These are phyloP conservation scores for Melinaea menophilus DNA, from an alignment of 2,888 invertebrate species.

Conservation along the genomic window DNA sequence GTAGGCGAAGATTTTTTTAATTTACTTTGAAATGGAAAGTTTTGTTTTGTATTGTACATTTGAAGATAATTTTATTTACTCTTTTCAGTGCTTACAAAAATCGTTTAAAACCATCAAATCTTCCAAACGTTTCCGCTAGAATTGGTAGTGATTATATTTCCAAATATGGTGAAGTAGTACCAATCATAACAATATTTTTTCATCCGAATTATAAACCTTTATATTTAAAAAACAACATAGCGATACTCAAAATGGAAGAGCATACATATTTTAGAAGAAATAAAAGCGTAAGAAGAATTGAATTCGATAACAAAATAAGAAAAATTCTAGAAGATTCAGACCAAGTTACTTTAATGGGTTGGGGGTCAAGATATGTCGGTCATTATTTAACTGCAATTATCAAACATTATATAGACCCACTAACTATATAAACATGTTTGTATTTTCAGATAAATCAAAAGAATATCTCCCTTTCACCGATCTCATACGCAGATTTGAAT, in stretches of 20 bases:
- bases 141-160: slow-evolving; percentile 41
- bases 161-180: slow-evolving; percentile 37
- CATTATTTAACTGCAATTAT: not conserved
- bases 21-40: too few relatives aligned
- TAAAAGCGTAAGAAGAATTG: slow-evolving; percentile 39
- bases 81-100: slow-evolving; percentile 37
- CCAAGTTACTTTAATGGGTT: slow-evolving; percentile 42
- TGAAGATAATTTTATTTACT: not conserved
- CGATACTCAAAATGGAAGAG: slow-evolving; percentile 36
- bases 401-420: not conserved
- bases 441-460: not conserved
- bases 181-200: slow-evolving; percentile 36
- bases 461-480: not conserved
- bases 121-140: slow-evolving; percentile 35
- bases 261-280: slow-evolving; percentile 30
- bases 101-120: slow-evolving; percentile 26
- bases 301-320: slow-evolving; percentile 31
- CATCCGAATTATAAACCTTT: slow-evolving; percentile 42
- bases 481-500: not conserved
- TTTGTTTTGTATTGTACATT: too few relatives aligned
- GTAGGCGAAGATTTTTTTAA: slow-evolving; percentile 33
- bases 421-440: not conserved
- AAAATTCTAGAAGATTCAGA: slow-evolving; percentile 14
- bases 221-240: slow-evolving; percentile 43
- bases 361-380: slow-evolving; percentile 44